Conservation (phyloP, 2,797 vertebrate species). For the Ibycter americanus region DNA sequence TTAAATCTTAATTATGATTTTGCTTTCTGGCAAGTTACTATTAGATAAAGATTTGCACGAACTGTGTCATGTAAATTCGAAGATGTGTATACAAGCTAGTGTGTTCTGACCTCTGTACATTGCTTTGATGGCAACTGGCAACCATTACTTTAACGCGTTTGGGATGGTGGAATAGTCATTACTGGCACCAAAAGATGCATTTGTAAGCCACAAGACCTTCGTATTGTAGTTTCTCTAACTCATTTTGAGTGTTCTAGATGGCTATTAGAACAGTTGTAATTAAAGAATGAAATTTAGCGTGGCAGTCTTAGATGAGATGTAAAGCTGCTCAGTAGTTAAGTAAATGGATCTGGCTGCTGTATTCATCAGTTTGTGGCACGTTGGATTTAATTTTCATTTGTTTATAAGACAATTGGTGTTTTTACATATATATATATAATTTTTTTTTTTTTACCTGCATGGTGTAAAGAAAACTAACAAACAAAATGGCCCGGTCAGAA, state of each 20-base stretch:
- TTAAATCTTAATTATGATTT: not conserved
- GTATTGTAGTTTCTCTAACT: constrained; percentile 34
- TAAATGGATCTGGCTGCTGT: not conserved
- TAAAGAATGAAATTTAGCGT: not conserved
- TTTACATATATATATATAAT: not conserved
- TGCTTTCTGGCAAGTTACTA: not conserved
- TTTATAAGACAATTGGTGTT: not conserved
- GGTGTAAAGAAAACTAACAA: not conserved
- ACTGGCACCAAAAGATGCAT: constrained; percentile 37
- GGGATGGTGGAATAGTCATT: constrained; percentile 52
- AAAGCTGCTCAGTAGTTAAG: not conserved
- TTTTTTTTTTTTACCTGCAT: not conserved
- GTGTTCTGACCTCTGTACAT: constrained; percentile 14
- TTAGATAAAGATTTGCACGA: not conserved
- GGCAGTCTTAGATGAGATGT: not conserved
- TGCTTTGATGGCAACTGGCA: constrained; percentile 37
- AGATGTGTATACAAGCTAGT: not conserved
- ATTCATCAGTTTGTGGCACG: not conserved
- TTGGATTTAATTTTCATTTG: not conserved
- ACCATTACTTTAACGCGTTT: not conserved
- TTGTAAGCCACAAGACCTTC: constrained; percentile 45
- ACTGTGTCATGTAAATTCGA: constrained; percentile 14
- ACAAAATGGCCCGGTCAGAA: not conserved
- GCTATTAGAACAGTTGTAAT: not conserved
- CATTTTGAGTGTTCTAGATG: constrained; percentile 20